phyloP scores from a whole-genome alignment of 2,888 invertebrate species.

The Nomada lathburiana region DNA sequence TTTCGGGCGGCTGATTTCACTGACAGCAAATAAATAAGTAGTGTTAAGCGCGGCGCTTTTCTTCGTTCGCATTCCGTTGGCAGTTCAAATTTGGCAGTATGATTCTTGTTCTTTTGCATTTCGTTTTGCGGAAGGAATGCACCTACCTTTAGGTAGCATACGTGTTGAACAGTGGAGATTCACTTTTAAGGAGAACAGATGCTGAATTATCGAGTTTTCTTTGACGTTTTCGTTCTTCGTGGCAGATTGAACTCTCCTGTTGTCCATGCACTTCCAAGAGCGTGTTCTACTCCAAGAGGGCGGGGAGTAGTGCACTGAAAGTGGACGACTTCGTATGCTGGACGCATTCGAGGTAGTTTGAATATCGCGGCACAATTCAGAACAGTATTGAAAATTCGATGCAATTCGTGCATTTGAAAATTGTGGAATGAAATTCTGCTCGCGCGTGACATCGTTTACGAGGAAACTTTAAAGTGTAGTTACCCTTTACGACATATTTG shows the following conservation, averaged over 20 bases:
- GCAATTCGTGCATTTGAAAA: background rate
- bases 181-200: too few relatives aligned
- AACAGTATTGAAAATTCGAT: background rate
- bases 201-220: too few relatives aligned
- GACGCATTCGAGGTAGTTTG: background rate
- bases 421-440: background rate
- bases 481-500: background rate
- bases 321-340: slow-evolving; percentile 6
- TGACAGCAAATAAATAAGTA: slow-evolving; percentile 76
- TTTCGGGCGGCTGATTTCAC: background rate
- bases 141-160: too few relatives aligned
- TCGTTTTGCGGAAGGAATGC: background rate
- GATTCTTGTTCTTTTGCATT: slow-evolving; percentile 53
- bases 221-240: too few relatives aligned
- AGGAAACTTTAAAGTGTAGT: background rate
- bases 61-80: slow-evolving; percentile 48
- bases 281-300: background rate
- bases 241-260: background rate
- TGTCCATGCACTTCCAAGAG: slow-evolving; percentile 11
- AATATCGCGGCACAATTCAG: background rate
- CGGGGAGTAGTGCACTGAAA: background rate
- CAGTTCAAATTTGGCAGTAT: slow-evolving; percentile 49
- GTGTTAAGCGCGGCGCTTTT: slow-evolving; percentile 74
- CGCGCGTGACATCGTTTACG: background rate
- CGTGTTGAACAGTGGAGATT: too few relatives aligned